These are phyloP conservation scores for Leptodirus hochenwartii DNA, from an alignment of 2,888 invertebrate genomes.

Conservation along the genomic window DNA sequence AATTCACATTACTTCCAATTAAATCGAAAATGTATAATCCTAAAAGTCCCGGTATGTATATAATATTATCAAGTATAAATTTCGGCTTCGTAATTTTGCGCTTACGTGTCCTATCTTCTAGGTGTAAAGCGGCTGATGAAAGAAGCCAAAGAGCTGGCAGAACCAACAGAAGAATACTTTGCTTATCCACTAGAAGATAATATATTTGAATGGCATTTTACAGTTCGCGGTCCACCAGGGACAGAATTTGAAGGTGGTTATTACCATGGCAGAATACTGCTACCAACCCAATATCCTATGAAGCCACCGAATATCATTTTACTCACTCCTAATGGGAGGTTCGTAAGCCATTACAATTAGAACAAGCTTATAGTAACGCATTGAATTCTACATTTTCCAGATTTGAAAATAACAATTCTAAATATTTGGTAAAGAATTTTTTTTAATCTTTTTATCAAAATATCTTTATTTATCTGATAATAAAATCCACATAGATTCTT, in stretches of 20 bases:
- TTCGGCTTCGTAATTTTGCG: too few relatives aligned
- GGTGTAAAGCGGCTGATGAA: constrained; percentile 88
- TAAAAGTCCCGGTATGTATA: too few relatives aligned
- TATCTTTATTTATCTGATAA: not conserved
- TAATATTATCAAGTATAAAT: too few relatives aligned
- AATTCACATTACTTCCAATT: too few relatives aligned
- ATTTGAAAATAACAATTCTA: not conserved
- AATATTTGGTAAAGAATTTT: not conserved
- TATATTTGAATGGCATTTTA: constrained; percentile 96
- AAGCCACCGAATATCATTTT: constrained; percentile 91
- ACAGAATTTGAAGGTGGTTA: constrained; percentile 81
- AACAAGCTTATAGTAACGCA: too few relatives aligned
- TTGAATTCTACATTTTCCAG: too few relatives aligned
- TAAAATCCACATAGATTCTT: constrained; percentile 3
- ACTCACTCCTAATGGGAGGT: constrained; percentile 44
- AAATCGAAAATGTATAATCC: too few relatives aligned
- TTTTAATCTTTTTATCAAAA: constrained; percentile 1
- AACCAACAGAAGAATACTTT: constrained; percentile 76
- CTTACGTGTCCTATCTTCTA: too few relatives aligned
- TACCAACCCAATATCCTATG: constrained; percentile 93
- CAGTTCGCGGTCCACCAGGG: constrained; percentile 73
- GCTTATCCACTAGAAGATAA: constrained; percentile 88
- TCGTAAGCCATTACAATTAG: constrained; percentile 21
- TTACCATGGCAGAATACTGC: constrained; percentile 80
- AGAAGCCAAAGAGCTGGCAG: constrained; percentile 72